Conservation (phyloP, 2,113 vertebrate genomes). For the Eulemur macaco region DNA sequence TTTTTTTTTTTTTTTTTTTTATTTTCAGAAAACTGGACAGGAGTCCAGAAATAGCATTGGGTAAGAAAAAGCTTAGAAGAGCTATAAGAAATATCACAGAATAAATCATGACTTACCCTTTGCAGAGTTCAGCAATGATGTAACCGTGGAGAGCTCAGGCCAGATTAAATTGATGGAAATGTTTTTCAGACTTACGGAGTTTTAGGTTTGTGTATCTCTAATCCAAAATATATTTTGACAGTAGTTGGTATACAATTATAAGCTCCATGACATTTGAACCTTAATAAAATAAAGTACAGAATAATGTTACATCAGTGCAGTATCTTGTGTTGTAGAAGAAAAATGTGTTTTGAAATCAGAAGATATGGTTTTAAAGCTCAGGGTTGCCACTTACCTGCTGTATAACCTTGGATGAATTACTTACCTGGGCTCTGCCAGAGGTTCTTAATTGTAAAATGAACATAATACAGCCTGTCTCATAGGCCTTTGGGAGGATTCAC, state of each 20-base stretch:
- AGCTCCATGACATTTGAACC: background rate
- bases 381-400: background rate
- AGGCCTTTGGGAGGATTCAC: background rate
- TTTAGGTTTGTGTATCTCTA: background rate
- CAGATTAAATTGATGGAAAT: background rate
- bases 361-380: background rate
- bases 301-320: background rate
- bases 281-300: constrained; percentile 21
- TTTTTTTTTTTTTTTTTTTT: background rate
- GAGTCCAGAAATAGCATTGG: background rate
- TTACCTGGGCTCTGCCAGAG: background rate
- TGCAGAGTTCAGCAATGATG: background rate
- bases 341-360: background rate
- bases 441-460: background rate
- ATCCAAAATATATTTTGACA: background rate
- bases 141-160: background rate
- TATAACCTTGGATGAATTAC: background rate
- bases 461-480: background rate
- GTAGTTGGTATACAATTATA: background rate
- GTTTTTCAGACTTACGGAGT: background rate
- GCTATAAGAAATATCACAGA: background rate
- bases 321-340: background rate
- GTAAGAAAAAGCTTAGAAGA: background rate
- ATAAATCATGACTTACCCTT: background rate
- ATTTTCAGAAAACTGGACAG: background rate